A percentile compares a stretch with the other conserved stretches of the same genome.
Evolutionary conservation across 2,888 invertebrate genomes (phyloP).

Genomic region (Cryptophagus acutangulus): DNA sequence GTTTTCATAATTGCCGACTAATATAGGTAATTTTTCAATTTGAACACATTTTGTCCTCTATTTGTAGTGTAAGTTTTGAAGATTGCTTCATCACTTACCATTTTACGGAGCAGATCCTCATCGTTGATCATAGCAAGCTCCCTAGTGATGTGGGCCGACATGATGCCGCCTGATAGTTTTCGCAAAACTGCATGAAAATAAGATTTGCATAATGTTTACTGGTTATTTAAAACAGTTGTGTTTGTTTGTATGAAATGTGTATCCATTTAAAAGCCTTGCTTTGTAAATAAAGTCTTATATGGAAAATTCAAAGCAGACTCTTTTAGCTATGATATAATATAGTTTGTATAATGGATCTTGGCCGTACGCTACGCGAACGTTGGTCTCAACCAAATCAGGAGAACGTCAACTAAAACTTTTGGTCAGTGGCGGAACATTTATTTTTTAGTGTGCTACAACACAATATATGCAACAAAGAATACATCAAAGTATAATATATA

Average conservation of each 20-base stretch:
- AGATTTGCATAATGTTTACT: no score
- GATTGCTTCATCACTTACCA: no score
- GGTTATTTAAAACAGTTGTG: not conserved
- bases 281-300: constrained; percentile 1
- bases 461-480: no score
- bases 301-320: not conserved
- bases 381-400: no score
- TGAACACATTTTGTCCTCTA: constrained; percentile 46
- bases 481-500: no score
- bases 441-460: no score
- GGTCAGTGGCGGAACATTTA: no score
- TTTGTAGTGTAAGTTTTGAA: constrained; percentile 48
- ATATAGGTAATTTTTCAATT: not conserved
- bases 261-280: not conserved
- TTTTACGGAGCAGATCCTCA: constrained; percentile 71
- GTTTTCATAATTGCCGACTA: constrained; percentile 52
- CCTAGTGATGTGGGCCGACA: constrained; percentile 45
- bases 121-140: constrained; percentile 69
- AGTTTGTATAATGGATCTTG: no score
- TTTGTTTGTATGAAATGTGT: constrained; percentile 11
- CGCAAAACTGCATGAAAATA: no score
- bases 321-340: not conserved
- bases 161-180: constrained; percentile 15
- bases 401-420: no score
- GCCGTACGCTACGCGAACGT: no score